Base-by-base conservation (phyloP, 2,113 vertebrate species). In the Irena cyanogastra region DNA sequence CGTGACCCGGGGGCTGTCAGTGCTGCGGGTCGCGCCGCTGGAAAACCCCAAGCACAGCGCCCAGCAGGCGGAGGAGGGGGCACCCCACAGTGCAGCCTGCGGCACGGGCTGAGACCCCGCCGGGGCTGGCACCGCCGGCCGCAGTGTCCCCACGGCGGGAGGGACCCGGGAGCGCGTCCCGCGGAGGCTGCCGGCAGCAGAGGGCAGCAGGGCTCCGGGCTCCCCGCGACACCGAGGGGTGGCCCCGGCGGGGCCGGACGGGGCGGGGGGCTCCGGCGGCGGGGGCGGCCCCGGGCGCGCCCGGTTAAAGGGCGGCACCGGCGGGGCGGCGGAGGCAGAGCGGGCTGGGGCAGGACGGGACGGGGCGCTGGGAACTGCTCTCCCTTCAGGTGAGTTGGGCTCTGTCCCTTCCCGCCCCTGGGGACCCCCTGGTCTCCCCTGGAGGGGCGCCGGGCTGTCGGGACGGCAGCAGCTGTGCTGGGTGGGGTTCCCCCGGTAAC, bases 131-230 rank as follows among this genome's bases (percentile, higher is more conserved):
- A 6, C 0, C 8, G 3, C 49, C 13, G 26, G 7, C 21, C 18
- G 21, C 22, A 10, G 0, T 12, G 37, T 37, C 22, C 41, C 65
- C 65, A 4, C 0, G 3, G 47, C 19, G 2, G 44, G 13, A n/a
- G 27, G 22, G 56, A 21, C 9, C 37, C 19, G 18, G 1, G 9
- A 37, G 35, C 2, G 47, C 13, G 14, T 28, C 21, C 41, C 11
- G 0, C 14, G 9, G n/a, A 23, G 30, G 56, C 31, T 42, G 65
- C 28, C 35, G 11, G 81, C 81, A 45, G 81, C 82, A 96, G 95
- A 95, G 94, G 95, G 95, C 95, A 96, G 94, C 83, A 92, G 61
- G 78, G 15, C 65, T 61, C 65, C 78, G 31, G 65, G 45, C 50
- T 54, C n/a, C 20, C 71, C 11, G 39, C 50, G 5, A 9, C 60